Percentiles rank a stretch among this genome's conserved stretches.
Evolutionary conservation across 2,113 vertebrate species (phyloP).

Genomic region (Dinomys branickii): DNA sequence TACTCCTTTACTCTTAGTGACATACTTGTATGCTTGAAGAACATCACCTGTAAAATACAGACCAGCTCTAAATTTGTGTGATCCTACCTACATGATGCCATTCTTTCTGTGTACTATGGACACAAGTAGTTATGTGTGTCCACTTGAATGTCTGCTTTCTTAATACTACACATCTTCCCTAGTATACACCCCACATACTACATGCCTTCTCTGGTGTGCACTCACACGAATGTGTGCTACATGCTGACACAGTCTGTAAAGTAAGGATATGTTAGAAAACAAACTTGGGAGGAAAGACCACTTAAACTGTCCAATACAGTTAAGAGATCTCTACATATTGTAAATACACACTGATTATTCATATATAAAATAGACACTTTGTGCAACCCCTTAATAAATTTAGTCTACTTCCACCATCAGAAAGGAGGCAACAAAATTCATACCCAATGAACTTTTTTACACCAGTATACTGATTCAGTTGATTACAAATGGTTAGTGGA

Average conservation of each 20-base stretch:
- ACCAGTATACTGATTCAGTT: not conserved
- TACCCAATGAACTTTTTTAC: not conserved
- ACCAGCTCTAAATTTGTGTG: not conserved
- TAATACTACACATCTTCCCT: not conserved
- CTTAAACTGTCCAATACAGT: not conserved
- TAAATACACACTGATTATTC: not conserved
- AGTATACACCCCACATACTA: not conserved
- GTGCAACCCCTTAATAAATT: not conserved
- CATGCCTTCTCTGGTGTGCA: not conserved
- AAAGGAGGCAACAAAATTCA: not conserved
- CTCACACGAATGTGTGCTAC: not conserved
- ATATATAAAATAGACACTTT: not conserved
- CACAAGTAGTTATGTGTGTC: not conserved
- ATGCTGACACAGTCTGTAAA: not conserved
- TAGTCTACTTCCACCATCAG: conserved; percentile 19
- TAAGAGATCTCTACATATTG: not conserved
- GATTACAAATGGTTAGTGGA: not conserved
- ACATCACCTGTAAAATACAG: not conserved
- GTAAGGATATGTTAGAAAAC: not conserved
- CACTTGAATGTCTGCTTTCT: not conserved
- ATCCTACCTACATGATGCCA: not conserved
- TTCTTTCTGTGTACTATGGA: not conserved
- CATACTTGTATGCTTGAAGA: not conserved
- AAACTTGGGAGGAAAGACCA: not conserved
- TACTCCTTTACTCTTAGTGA: not conserved